phyloP scores from a whole-genome alignment of 2,888 invertebrate species.

The Escarpia spicata region DNA sequence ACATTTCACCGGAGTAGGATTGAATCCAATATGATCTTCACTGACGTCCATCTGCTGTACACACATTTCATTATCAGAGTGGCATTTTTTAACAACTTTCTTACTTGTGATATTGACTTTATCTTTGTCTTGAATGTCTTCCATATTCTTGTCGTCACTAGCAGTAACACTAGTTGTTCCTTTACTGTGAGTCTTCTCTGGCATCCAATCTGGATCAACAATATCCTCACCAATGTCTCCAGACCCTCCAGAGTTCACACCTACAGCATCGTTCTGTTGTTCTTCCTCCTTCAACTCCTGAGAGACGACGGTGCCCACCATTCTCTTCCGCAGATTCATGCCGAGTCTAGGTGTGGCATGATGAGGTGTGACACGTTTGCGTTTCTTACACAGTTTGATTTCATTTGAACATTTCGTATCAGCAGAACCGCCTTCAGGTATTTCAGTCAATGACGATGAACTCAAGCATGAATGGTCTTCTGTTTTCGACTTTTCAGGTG shows the following conservation, averaged over 20 bases:
- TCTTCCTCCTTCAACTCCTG: background rate
- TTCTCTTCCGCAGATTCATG: background rate
- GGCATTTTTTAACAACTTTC: background rate
- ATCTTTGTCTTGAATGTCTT: background rate
- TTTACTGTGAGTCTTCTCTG: background rate
- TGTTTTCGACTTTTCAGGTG: background rate
- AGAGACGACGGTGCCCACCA: background rate
- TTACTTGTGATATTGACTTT: background rate
- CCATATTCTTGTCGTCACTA: background rate
- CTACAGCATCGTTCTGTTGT: background rate
- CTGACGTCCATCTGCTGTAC: background rate
- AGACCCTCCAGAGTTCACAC: background rate
- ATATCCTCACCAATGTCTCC: background rate
- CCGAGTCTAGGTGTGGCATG: background rate
- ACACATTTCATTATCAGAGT: background rate
- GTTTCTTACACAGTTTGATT: slow-evolving; percentile 5
- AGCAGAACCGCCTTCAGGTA: background rate
- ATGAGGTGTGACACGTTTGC: background rate
- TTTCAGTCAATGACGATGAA: slow-evolving; percentile 2
- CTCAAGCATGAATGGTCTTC: background rate
- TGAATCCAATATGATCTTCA: background rate
- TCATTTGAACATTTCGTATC: background rate
- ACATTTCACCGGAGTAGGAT: slow-evolving; percentile 6
- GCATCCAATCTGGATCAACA: background rate
- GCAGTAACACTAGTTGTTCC: background rate